Evolutionary conservation across 2,113 vertebrate species (phyloP).

Genomic region (Phaethornis superciliosus): DNA sequence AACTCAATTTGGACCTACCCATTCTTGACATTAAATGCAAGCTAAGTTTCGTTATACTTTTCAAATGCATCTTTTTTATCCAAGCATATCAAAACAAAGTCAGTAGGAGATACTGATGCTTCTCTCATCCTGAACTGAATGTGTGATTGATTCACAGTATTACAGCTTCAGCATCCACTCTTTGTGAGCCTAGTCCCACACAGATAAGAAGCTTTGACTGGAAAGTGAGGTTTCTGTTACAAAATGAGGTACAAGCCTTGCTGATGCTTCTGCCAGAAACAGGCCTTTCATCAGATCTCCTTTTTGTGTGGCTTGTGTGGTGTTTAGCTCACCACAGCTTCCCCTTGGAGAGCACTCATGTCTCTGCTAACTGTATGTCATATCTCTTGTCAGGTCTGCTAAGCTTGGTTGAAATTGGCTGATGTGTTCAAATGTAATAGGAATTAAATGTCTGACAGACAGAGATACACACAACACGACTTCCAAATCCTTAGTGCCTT

Average conservation of each 20-base stretch:
- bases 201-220: background rate
- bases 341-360: fast-evolving
- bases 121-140: background rate
- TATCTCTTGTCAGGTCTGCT: background rate
- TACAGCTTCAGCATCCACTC: background rate
- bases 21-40: background rate
- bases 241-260: background rate
- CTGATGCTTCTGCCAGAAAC: background rate
- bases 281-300: background rate
- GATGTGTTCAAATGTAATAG: background rate
- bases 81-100: background rate
- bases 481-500: background rate
- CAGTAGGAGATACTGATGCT: background rate
- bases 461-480: background rate
- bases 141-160: background rate
- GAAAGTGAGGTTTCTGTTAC: background rate
- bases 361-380: background rate
- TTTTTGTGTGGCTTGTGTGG: background rate
- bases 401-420: background rate
- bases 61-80: background rate
- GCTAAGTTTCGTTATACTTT: background rate
- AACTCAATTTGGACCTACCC: background rate
- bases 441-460: background rate
- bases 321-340: background rate
- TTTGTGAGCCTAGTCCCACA: background rate